Percentiles rank a stretch among this genome's conserved stretches.
Evolutionary conservation across 2,888 invertebrate genomes (phyloP).

Genomic region (Pogonocherus hispidulus): DNA sequence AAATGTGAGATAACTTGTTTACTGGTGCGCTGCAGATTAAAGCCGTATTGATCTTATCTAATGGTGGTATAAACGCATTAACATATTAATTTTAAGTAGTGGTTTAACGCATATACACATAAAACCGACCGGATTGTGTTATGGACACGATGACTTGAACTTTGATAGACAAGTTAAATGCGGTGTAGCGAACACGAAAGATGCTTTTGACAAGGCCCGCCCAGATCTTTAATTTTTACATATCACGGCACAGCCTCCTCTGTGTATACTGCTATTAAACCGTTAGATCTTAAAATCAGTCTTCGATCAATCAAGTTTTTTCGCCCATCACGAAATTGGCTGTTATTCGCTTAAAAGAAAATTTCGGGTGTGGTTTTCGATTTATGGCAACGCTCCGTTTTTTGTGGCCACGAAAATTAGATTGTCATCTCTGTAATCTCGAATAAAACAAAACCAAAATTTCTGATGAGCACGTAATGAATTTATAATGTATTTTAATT

Average conservation of each 20-base stretch:
- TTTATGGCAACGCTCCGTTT: background rate
- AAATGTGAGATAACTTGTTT: slow-evolving; percentile 42
- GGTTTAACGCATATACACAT: slow-evolving; percentile 43
- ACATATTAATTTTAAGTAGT: slow-evolving; percentile 52
- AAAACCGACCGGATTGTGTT: slow-evolving; percentile 15
- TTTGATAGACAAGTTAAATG: slow-evolving; percentile 58
- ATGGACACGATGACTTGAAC: slow-evolving; percentile 53
- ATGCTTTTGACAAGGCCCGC: slow-evolving; percentile 56
- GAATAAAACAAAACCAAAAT: slow-evolving; percentile 1
- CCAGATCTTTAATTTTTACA: slow-evolving; percentile 54
- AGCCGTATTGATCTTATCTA: slow-evolving; percentile 58
- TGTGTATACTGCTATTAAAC: slow-evolving; percentile 54
- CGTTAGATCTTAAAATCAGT: slow-evolving; percentile 52
- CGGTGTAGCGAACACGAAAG: slow-evolving; percentile 57
- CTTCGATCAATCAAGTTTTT: slow-evolving; percentile 52
- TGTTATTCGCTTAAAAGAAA: slow-evolving; percentile 15
- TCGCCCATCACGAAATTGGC: slow-evolving; percentile 44
- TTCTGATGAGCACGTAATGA: background rate
- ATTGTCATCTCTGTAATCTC: slow-evolving; percentile 1
- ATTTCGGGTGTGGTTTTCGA: slow-evolving; percentile 24
- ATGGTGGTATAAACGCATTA: slow-evolving; percentile 49
- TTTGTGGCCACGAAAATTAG: slow-evolving; percentile 4
- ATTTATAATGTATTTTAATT: background rate
- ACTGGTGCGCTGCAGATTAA: slow-evolving; percentile 53
- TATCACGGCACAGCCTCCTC: slow-evolving; percentile 48